These are phyloP conservation scores for Spongilla lacustris DNA, from an alignment of 37 sponge, comb jelly and placozoan species.

Conservation along the genomic window DNA sequence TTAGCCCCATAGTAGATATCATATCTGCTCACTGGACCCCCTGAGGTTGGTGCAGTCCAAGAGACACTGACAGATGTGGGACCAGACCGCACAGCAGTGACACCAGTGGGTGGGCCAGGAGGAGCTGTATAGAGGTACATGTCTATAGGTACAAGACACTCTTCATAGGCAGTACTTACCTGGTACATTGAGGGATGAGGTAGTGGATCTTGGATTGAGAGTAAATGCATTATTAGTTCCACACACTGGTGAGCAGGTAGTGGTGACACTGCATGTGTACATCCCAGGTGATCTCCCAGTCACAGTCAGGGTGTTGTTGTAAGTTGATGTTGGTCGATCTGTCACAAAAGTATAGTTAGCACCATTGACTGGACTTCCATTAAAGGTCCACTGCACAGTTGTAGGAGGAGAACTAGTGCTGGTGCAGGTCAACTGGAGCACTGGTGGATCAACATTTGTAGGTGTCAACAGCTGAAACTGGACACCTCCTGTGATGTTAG, in stretches of 20 bases:
- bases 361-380: constrained; percentile 3
- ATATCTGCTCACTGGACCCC: neutral
- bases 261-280: neutral
- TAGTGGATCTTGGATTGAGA: neutral
- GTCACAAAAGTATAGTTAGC: neutral
- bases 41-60: constrained; percentile 1
- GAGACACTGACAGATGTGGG: constrained; percentile 1
- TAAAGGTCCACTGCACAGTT: constrained; percentile 5
- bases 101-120: neutral
- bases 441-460: constrained; percentile 8
- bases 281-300: neutral
- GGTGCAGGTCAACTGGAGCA: neutral
- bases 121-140: neutral
- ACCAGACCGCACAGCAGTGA: neutral
- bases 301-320: neutral
- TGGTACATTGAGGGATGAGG: neutral
- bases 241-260: constrained; percentile 1
- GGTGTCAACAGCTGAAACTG: constrained; percentile 11
- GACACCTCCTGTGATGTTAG: neutral
- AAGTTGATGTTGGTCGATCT: neutral
- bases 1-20: neutral
- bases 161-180: neutral
- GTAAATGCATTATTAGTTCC: neutral
- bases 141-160: neutral
- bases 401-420: constrained; percentile 17